Evolutionary conservation across 1,140 invertebrate species (phyloP).

Genomic region (Drosophila kohkoa): DNA sequence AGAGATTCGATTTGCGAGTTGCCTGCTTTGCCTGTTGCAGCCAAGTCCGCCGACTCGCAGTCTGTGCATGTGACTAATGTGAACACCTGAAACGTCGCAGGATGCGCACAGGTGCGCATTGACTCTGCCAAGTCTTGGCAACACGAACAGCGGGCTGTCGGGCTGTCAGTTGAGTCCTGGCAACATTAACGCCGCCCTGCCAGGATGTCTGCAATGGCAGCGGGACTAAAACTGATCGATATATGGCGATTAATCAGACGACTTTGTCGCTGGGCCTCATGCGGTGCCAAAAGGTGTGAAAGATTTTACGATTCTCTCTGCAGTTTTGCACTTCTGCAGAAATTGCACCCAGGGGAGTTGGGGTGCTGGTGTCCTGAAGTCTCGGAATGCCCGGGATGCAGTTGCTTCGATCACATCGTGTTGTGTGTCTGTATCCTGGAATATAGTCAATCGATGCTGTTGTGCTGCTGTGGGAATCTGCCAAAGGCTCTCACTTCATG

Average conservation of each 20-base stretch:
- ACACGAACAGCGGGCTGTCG: conserved; percentile 26
- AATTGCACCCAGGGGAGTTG: conserved; percentile 65
- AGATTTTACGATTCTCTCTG: conserved; percentile 67
- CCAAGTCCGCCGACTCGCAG: conserved; percentile 9
- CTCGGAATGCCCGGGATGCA: conserved; percentile 15
- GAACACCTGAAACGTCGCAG: conserved; percentile 78
- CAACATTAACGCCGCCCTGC: conserved; percentile 66
- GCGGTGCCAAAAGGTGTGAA: conserved; percentile 72
- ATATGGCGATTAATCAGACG: conserved; percentile 77
- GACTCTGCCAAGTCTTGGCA: neutral
- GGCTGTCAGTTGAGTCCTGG: conserved; percentile 5
- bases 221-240: conserved; percentile 63
- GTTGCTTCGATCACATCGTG: conserved; percentile 41
- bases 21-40: conserved; percentile 16
- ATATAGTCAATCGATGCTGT: conserved; percentile 46
- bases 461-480: conserved; percentile 72
- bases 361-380: neutral
- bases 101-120: conserved; percentile 73
- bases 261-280: conserved; percentile 64
- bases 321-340: conserved; percentile 49
- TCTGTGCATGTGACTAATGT: conserved; percentile 74
- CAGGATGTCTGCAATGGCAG: conserved; percentile 66
- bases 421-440: conserved; percentile 65
- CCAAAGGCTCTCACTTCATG: conserved; percentile 14
- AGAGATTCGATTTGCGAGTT: conserved; percentile 14